Percentiles rank a stretch among this genome's conserved stretches.
Conservation (phyloP, 2,797 vertebrate genomes). For the Gymnocypris eckloni region DNA sequence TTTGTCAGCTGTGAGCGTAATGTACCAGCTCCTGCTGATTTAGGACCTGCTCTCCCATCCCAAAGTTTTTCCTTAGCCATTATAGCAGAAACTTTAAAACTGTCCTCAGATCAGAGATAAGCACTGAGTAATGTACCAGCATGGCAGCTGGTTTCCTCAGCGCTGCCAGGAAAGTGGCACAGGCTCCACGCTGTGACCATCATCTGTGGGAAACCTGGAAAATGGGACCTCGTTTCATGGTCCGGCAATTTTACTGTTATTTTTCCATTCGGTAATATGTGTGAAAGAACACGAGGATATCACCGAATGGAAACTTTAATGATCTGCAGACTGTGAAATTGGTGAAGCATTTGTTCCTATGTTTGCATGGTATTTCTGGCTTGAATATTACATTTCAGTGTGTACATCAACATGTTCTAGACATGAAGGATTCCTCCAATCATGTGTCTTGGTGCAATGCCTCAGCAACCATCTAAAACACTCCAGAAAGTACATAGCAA, state of each 20-base stretch:
- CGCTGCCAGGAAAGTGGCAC: conserved; percentile 29
- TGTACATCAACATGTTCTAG: not conserved
- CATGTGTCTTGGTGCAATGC: not conserved
- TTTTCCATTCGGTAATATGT: conserved; percentile 14
- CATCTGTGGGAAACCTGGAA: conserved; percentile 38
- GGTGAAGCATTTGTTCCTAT: not conserved
- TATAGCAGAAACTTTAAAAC: not conserved
- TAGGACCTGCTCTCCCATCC: not conserved
- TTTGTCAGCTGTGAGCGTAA: conserved; percentile 38
- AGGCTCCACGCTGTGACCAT: conserved; percentile 32
- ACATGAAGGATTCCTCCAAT: not conserved
- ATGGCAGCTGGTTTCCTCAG: conserved; percentile 4
- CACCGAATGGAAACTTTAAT: conserved; percentile 33
- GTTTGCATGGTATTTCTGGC: not conserved
- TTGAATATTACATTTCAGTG: not conserved
- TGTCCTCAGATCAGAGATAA: conserved; percentile 1
- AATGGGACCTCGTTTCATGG: conserved; percentile 36
- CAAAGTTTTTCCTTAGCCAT: not conserved
- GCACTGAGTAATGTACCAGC: not conserved
- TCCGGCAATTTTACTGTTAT: conserved; percentile 28
- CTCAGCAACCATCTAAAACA: not conserved
- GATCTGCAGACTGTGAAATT: conserved; percentile 42
- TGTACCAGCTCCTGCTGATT: conserved; percentile 35
- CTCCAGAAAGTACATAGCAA: not conserved
- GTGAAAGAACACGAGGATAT: conserved; percentile 6